These are phyloP conservation scores for Oceanodroma tethys DNA, from an alignment of 2,113 vertebrate genomes.

Conservation along the genomic window DNA sequence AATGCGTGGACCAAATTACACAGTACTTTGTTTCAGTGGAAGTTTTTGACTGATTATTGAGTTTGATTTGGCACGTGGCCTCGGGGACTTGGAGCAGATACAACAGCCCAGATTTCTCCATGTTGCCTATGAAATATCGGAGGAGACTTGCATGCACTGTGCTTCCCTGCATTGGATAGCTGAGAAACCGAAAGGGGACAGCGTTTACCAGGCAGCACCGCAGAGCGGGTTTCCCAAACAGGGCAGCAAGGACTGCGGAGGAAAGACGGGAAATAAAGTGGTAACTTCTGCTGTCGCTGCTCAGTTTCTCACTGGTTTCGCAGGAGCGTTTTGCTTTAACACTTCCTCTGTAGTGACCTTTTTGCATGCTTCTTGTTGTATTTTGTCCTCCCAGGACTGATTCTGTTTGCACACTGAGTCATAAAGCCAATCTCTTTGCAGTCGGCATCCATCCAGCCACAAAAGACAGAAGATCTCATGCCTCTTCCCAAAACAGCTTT, in stretches of 20 bases:
- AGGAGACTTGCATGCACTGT: neutral
- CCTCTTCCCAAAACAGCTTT: neutral
- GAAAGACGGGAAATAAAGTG: neutral
- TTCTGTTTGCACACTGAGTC: neutral
- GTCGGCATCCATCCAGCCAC: accelerated
- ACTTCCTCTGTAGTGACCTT: neutral
- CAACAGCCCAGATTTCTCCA: neutral
- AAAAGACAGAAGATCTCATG: neutral
- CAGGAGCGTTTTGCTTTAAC: neutral
- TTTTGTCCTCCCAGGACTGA: neutral
- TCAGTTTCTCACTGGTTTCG: accelerated
- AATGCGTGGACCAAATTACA: neutral
- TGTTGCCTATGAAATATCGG: accelerated
- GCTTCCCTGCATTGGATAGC: neutral
- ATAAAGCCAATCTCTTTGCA: neutral
- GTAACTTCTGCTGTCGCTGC: neutral
- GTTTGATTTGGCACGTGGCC: neutral
- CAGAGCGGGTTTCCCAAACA: neutral
- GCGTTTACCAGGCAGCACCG: neutral
- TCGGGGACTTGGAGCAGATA: neutral
- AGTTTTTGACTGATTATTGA: neutral
- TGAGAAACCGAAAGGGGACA: neutral
- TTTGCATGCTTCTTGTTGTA: neutral
- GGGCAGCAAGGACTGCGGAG: neutral
- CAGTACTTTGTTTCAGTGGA: neutral